Conservation (phyloP, 2,888 invertebrate species). For the Helleia helle region DNA sequence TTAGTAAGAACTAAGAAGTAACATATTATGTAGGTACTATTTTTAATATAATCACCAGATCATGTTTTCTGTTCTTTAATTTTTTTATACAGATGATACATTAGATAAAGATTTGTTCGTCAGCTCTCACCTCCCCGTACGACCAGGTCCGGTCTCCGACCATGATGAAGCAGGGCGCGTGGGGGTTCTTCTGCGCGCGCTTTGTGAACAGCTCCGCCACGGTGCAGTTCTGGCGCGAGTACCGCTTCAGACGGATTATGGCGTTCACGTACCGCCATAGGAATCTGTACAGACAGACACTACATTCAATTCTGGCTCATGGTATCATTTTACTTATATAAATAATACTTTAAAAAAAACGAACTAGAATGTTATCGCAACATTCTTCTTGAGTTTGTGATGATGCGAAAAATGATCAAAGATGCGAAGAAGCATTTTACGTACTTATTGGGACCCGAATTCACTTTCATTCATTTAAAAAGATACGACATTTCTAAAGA, state of each 20-base stretch:
- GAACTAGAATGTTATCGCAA: too few relatives aligned
- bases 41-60: neutral
- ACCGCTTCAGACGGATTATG: conserved; percentile 63
- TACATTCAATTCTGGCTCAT: neutral
- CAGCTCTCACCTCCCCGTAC: neutral
- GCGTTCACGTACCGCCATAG: conserved; percentile 71
- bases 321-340: too few relatives aligned
- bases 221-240: conserved; percentile 72
- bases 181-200: conserved; percentile 72
- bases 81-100: too few relatives aligned
- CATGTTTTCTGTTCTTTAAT: neutral
- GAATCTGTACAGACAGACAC: conserved; percentile 52
- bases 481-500: too few relatives aligned
- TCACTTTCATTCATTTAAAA: too few relatives aligned
- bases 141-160: conserved; percentile 78
- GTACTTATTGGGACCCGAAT: too few relatives aligned
- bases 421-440: too few relatives aligned
- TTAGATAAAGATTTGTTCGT: neutral
- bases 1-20: too few relatives aligned
- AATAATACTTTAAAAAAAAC: too few relatives aligned
- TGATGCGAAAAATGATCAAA: too few relatives aligned
- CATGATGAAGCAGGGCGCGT: conserved; percentile 78
- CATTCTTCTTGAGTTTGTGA: too few relatives aligned
- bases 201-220: conserved; percentile 77
- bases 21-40: too few relatives aligned